Percentiles rank a stretch among this genome's conserved stretches.
These are phyloP conservation scores for Clistopyga incitator DNA, from an alignment of 2,888 invertebrate species.

Conservation along the genomic window DNA sequence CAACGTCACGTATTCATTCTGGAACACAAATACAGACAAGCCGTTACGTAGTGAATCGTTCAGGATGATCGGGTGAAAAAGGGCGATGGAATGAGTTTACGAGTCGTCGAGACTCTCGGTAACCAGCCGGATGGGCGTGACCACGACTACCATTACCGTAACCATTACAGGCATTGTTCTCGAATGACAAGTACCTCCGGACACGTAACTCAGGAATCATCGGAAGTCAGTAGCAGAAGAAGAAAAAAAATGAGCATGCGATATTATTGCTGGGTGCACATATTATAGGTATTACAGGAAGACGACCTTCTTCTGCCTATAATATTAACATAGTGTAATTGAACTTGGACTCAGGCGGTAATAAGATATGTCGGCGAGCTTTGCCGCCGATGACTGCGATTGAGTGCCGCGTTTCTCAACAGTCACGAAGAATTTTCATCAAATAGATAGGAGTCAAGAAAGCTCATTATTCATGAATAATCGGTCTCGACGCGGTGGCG, in stretches of 20 bases:
- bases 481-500: slow-evolving; percentile 11
- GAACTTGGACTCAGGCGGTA: not conserved
- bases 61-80: slow-evolving; percentile 19
- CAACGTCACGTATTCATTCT: slow-evolving; percentile 58
- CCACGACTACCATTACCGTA: slow-evolving; percentile 62
- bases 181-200: slow-evolving; percentile 61
- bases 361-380: not conserved
- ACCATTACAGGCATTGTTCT: slow-evolving; percentile 59
- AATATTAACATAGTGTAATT: slow-evolving; percentile 6
- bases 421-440: not conserved
- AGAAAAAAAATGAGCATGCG: not conserved
- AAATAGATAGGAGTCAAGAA: slow-evolving; percentile 24
- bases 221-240: slow-evolving; percentile 16
- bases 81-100: slow-evolving; percentile 32
- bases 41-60: slow-evolving; percentile 36
- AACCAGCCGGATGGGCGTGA: slow-evolving; percentile 66
- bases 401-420: not conserved
- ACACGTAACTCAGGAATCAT: slow-evolving; percentile 60
- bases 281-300: not conserved
- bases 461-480: slow-evolving; percentile 40
- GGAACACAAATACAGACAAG: slow-evolving; percentile 41
- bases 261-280: slow-evolving; percentile 5
- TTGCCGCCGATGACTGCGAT: not conserved
- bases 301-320: not conserved
- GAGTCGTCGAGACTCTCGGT: slow-evolving; percentile 34